Evolutionary conservation across 2,113 vertebrate genomes (phyloP).

Genomic region (Talpa occidentalis): DNA sequence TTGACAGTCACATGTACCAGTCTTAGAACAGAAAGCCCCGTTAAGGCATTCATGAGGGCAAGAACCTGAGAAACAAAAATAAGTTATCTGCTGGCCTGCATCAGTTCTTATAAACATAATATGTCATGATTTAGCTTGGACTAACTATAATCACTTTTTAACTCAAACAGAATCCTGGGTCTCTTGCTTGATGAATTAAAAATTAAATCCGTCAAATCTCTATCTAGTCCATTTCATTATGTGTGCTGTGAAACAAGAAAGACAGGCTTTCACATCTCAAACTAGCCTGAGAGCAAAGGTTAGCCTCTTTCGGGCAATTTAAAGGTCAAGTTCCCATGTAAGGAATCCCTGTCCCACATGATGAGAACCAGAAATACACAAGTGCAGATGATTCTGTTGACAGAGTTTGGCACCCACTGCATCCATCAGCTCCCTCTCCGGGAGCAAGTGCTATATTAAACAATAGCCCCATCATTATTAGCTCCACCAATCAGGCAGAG

Average conservation of each 20-base stretch:
- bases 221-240: conserved; percentile 73
- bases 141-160: conserved; percentile 65
- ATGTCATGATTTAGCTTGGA: conserved; percentile 51
- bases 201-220: conserved; percentile 65
- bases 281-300: conserved; percentile 82
- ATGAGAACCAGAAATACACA: conserved; percentile 79
- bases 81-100: conserved; percentile 69
- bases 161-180: conserved; percentile 60
- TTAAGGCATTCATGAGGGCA: conserved; percentile 94
- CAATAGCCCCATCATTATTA: not conserved
- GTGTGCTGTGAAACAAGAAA: conserved; percentile 74
- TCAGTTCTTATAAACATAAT: conserved; percentile 59
- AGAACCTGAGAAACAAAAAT: conserved; percentile 79
- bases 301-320: conserved; percentile 82
- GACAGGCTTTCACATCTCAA: conserved; percentile 79
- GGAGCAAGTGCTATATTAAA: conserved; percentile 52
- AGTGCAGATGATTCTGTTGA: conserved; percentile 66
- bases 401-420: conserved; percentile 58
- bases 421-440: conserved; percentile 48
- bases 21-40: conserved; percentile 95
- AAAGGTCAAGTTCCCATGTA: conserved; percentile 88
- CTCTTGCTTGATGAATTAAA: conserved; percentile 69
- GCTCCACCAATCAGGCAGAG: not conserved
- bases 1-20: conserved; percentile 95
- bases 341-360: conserved; percentile 82